Evolutionary conservation across 2,888 invertebrate species (phyloP), one percentile per base, ranked within the genome.

Genomic region (Platypus cylindrus): DNA sequence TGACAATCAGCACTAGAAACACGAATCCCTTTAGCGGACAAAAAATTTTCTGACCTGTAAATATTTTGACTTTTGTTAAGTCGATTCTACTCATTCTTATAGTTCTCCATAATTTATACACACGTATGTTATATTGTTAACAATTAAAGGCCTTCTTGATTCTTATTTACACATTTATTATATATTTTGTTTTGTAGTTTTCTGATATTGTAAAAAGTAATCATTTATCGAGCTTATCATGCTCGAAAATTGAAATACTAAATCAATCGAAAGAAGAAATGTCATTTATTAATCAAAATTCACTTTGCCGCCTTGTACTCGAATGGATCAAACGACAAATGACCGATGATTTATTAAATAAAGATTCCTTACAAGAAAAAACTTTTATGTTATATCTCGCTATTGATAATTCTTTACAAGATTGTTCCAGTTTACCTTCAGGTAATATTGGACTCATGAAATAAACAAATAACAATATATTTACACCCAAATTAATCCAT

Each of bases 381-480:
- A 71, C 75, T 13, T 79, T 81, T 56, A 69, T 84, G 62, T 63
- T 85, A 52, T 84, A 78, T 61, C 68, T 84, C 40, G 80, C 81
- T 46, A 65, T 72, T 40, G 77, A 75, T 56, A 83, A 84, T 55
- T 74, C 73, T 22, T 66, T 86, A 46, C 79, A 81, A 49, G 85
- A 86, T 65, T 85, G 83, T 63, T 72, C 75, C 40, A 80, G 81
- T 53, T 66, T 84, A 52, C 81, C 81, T 5, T 51, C 59, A 30
- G 56, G 54, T 53, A 48, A 40, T 30, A 29, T 16, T 15, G 7
- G 17, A 13, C 13, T 14, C 16, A 15, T 14, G 5, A 14, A 16
- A 20, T 9, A 20, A 20, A 20, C 20, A 20, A 7, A 9, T 7
- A 20, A 9, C 20, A 5, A 20, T 20, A 7, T 20, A 20, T 7